Evolutionary conservation across 2,113 vertebrate species (phyloP).

Genomic region (Corythornis vintsioides): DNA sequence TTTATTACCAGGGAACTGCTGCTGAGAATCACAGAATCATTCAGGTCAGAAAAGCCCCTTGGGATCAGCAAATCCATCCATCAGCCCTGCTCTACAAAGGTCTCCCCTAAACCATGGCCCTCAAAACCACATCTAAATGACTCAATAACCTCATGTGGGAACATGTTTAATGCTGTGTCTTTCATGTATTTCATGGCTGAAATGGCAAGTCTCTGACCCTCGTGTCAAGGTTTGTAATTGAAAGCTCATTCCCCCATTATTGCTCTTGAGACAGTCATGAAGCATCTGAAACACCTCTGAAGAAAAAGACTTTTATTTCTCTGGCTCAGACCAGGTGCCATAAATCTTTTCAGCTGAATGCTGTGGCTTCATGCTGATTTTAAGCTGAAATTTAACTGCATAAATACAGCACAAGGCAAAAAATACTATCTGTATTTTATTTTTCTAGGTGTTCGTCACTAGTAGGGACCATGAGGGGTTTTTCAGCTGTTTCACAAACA

Average conservation of each 20-base stretch:
- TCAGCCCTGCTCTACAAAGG: no score
- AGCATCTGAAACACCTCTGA: background rate
- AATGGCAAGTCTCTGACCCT: background rate
- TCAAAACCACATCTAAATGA: no score
- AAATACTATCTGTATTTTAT: background rate
- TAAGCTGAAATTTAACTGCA: background rate
- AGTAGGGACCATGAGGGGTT: background rate
- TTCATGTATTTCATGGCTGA: background rate
- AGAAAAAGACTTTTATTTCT: background rate
- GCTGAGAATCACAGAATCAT: no score
- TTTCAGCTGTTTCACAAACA: background rate
- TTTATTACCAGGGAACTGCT: no score
- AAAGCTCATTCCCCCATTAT: background rate
- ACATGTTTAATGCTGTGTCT: background rate
- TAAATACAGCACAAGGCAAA: background rate
- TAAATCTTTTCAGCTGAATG: background rate
- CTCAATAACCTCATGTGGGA: no score
- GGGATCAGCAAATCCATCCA: no score
- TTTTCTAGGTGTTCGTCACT: background rate
- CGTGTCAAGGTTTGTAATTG: background rate
- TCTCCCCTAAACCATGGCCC: no score
- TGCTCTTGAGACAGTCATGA: background rate
- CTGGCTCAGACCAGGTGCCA: background rate
- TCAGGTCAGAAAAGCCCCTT: no score
- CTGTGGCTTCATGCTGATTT: background rate